Base-by-base conservation (phyloP, 1,140 invertebrate genomes). In the Zaprionus lachaisei region DNA sequence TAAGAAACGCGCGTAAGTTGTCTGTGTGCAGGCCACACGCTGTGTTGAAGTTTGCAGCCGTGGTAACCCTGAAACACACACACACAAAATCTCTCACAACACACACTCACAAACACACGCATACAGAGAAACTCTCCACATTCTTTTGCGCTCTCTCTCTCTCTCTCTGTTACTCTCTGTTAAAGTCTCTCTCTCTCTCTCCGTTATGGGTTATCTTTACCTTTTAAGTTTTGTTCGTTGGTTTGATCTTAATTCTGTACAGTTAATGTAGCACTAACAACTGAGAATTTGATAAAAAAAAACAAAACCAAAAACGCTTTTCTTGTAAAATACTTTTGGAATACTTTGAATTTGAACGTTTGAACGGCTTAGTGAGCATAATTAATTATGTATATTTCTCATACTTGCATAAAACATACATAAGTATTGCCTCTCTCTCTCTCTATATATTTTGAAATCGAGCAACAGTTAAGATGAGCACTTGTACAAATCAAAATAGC, bases 391-490 rank as follows among this genome's bases (percentile, higher is more conserved):
- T 82, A 83, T 75, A 61, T 83, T 76, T 71, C 51, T 58, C 72
- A 57, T 74, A 69, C 56, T 72, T 60, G 22, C 56, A 55, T 55
- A 67, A 55, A 44, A 67, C 69, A 66, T 66, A 56, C 37, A 58
- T 72, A 76, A 72, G 69, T 58, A 71, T 64, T 58, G 41, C 26
- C 22, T 64, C 37, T 73, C 11, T 60, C 64, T 71, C 22, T 64
- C 37, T 73, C 20, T 20, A 20, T 20, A 22, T 22, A 11, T 60
- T 71, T 71, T 76, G 73, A 37, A 76, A 76, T 70, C 64, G 68
- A 76, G 68, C 73, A 67, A 54, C 70, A 86, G 84, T 89, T 90
- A 89, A 89, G 84, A 90, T 89, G 84, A 89, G 84, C 84, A 89
- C 84, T 89, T 89, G 84, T 89, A 89, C 66, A 58, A 87, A 34